Percentiles rank a stretch among this genome's conserved stretches.
phyloP scores from a whole-genome alignment of 2,888 invertebrate genomes.

The Barypeithes pellucidus region DNA sequence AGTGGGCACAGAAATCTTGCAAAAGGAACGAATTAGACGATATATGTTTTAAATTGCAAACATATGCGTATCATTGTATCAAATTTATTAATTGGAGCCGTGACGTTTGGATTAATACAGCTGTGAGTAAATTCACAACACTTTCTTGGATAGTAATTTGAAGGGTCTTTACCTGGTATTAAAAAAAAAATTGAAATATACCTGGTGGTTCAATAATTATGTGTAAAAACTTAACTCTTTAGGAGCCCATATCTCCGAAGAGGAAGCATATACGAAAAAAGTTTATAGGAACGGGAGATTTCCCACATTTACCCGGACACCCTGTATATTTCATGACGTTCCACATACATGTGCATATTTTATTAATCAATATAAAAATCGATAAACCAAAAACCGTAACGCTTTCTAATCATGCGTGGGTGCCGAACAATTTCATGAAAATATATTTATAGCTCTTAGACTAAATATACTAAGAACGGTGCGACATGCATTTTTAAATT shows the following conservation, averaged over 20 bases:
- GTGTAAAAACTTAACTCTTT: no score
- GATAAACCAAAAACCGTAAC: not conserved
- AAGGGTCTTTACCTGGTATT: no score
- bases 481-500: slow-evolving; percentile 11
- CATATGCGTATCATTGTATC: slow-evolving; percentile 2
- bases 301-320: no score
- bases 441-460: slow-evolving; percentile 3
- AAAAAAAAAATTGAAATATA: no score
- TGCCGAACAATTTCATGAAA: not conserved
- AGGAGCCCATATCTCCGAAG: no score
- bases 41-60: slow-evolving; percentile 9
- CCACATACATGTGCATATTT: no score
- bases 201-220: no score
- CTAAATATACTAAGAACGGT: slow-evolving; percentile 5
- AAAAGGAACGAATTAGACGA: not conserved
- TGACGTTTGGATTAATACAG: not conserved
- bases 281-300: no score
- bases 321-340: no score
- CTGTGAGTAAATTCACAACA: no score
- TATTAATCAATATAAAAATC: not conserved
- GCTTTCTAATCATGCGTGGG: not conserved
- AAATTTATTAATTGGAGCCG: slow-evolving; percentile 1
- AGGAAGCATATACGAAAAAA: no score
- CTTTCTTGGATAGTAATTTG: no score
- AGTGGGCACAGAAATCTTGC: not conserved